Evolutionary conservation across 2,888 invertebrate genomes (phyloP).

Genomic region (Sturmia bella): DNA sequence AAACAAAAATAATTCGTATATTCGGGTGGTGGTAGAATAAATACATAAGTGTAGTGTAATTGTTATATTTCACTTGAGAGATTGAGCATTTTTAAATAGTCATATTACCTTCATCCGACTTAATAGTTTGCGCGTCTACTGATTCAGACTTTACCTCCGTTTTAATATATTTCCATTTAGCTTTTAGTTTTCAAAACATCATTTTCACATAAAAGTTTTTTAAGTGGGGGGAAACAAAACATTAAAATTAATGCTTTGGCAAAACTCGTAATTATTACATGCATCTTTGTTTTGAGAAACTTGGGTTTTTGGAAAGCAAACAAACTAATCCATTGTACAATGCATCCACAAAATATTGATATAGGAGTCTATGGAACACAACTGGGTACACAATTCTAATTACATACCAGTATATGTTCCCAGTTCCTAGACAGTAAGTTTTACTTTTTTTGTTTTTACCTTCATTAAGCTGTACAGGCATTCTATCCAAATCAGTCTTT

Average conservation of each 20-base stretch:
- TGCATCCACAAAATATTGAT: conserved; percentile 15
- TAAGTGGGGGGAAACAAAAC: not conserved
- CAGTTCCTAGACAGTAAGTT: conserved; percentile 8
- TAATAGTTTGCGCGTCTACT: not conserved
- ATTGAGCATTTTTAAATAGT: no score
- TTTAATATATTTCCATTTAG: conserved; percentile 71
- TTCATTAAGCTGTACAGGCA: conserved; percentile 79
- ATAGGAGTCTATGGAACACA: conserved; percentile 33
- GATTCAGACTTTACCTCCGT: conserved; percentile 65
- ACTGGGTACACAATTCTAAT: conserved; percentile 3
- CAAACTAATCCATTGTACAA: not conserved
- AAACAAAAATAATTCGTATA: not conserved
- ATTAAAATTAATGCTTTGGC: not conserved
- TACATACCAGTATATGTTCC: conserved; percentile 29
- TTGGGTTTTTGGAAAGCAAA: not conserved
- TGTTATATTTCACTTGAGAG: not conserved
- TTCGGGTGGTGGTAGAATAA: no score
- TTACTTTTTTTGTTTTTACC: conserved; percentile 72
- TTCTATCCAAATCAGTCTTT: conserved; percentile 77
- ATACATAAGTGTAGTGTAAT: not conserved
- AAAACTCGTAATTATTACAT: not conserved
- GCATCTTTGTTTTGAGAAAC: conserved; percentile 10
- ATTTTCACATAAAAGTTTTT: conserved; percentile 16
- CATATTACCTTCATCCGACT: conserved; percentile 55
- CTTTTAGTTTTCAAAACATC: conserved; percentile 37